Base-by-base conservation (phyloP, 2,888 invertebrate genomes). In the Oeneis ivallda region DNA sequence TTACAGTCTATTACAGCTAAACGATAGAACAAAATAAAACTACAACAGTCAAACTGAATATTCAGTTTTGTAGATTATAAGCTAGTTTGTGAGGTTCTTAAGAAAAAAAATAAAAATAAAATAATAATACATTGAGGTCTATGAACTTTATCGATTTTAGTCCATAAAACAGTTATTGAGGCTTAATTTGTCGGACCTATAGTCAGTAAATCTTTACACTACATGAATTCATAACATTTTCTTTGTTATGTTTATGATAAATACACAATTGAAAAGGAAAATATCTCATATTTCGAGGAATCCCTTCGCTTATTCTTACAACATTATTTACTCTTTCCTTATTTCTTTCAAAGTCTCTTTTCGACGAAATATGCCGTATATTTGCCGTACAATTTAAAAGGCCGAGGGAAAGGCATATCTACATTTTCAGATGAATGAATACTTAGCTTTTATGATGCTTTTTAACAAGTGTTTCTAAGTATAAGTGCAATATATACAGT, bases 251-350 rank as follows among this genome's bases (percentile, higher is more conserved):
- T 13, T 52, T 32, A n/a, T 13, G 7, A 26, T 32, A 53, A 53
- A 53, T 53, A 34, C 34, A 37, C 34, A 56, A 56, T 10, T 13
- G 13, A 19, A 41, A 19, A 39, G 13, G 17, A 10, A 56, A 56
- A 41, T 19, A 56, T 41, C 39, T 19, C 41, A 56, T 56, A 19
- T 56, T 19, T 56, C 56, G 11, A 39, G 13, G 13, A 19, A 41
- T 56, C 56, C 54, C 54, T 41, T 56, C 56, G 41, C 19, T 41
- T 56, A 19, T 56, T 19, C 41, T 56, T 19, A 13, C 13, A 41
- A 56, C 56, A 56, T 56, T 56, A 56, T 56, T 56, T 56, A 56
- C 13, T 41, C 41, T 56, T 54, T 41, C 56, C 13, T 56, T 19
- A 17, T 56, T 56, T 13, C 41, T 41, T 56, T 41, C 39, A 10